These are phyloP conservation scores for Saccostrea glomerata DNA, from an alignment of 1,140 invertebrate genomes.

Conservation along the genomic window DNA sequence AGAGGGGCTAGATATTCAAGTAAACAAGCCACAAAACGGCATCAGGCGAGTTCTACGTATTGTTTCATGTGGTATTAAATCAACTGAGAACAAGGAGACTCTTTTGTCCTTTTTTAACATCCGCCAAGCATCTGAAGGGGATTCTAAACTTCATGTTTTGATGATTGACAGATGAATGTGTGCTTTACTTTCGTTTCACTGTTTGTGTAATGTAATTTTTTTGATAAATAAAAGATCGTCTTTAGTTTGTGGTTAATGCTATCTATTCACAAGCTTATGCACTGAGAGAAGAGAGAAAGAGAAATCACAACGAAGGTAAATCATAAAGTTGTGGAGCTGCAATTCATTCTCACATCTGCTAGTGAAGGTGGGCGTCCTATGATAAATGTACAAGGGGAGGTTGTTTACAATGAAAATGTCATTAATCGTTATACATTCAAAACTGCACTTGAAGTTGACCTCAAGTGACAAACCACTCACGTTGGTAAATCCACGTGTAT, in stretches of 20 bases:
- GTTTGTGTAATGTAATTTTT: no score
- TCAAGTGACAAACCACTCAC: no score
- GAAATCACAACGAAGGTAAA: no score
- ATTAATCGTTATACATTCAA: neutral
- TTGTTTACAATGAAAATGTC: neutral
- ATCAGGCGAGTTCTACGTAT: neutral
- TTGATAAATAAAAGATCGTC: no score
- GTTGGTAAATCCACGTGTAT: no score
- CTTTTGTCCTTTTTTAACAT: neutral
- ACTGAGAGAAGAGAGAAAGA: no score
- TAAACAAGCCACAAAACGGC: neutral
- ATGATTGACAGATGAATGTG: neutral
- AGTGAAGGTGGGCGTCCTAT: neutral
- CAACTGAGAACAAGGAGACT: neutral
- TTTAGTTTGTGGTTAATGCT: no score
- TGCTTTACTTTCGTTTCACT: no score
- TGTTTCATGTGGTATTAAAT: neutral
- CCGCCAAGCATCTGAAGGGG: neutral
- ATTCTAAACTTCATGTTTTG: neutral
- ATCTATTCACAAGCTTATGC: no score
- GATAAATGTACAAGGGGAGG: neutral
- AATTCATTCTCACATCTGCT: neutral
- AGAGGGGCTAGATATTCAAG: slow-evolving; percentile 30
- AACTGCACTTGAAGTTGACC: no score
- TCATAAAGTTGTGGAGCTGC: no score